A percentile compares a stretch with the other conserved stretches of the same genome.
phyloP scores from a whole-genome alignment of 2,888 invertebrate genomes.

The Ptychoptera albimana region DNA sequence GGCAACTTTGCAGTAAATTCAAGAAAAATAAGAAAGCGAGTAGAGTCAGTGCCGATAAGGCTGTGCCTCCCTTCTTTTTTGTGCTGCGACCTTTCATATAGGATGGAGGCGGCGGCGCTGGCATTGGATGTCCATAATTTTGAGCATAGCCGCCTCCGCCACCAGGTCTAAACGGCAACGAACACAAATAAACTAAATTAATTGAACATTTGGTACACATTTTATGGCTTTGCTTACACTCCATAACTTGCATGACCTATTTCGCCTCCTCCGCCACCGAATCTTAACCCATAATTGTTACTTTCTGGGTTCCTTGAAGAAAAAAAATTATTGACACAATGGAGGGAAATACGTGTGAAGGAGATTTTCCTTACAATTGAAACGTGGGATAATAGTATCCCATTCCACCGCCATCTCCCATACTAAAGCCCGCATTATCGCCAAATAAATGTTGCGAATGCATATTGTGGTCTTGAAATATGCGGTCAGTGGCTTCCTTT shows the following conservation, averaged over 20 bases:
- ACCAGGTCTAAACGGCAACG: neutral
- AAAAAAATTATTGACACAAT: too few relatives aligned
- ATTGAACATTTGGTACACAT: slow-evolving; percentile 6
- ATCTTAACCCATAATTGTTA: slow-evolving; percentile 8
- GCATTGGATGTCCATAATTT: slow-evolving; percentile 5
- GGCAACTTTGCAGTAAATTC: slow-evolving; percentile 60
- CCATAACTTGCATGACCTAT: slow-evolving; percentile 9
- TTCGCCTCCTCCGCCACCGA: slow-evolving; percentile 6
- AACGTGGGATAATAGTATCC: too few relatives aligned
- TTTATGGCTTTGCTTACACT: slow-evolving; percentile 5
- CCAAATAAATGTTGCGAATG: too few relatives aligned
- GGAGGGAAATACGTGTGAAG: too few relatives aligned
- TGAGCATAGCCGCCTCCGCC: slow-evolving; percentile 2
- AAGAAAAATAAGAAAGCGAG: slow-evolving; percentile 73
- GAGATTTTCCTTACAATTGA: too few relatives aligned
- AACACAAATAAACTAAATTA: slow-evolving; percentile 7
- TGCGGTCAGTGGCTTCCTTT: too few relatives aligned
- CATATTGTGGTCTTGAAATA: too few relatives aligned
- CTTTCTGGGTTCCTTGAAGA: slow-evolving; percentile 6
- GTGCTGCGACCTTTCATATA: slow-evolving; percentile 12
- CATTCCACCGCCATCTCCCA: too few relatives aligned
- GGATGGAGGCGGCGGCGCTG: slow-evolving; percentile 4
- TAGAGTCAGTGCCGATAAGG: slow-evolving; percentile 63
- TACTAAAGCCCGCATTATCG: too few relatives aligned
- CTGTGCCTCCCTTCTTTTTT: slow-evolving; percentile 30